These are phyloP conservation scores for Discoglossus pictus DNA, from an alignment of 2,797 vertebrate genomes.

Conservation along the genomic window DNA sequence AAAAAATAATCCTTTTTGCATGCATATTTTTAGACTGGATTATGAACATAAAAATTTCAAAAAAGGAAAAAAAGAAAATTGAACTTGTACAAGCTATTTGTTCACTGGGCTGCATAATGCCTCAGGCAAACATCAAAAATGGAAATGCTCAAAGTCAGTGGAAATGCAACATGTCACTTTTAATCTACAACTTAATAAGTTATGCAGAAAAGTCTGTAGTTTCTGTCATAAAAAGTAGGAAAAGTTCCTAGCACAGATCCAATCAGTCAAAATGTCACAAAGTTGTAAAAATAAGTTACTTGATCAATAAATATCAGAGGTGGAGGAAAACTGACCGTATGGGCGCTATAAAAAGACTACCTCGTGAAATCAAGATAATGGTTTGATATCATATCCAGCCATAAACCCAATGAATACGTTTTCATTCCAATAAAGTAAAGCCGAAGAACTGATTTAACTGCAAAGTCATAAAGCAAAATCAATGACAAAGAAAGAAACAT, in stretches of 20 bases:
- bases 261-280: conserved; percentile 32
- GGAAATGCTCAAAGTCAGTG: conserved; percentile 56
- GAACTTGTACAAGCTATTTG: conserved; percentile 42
- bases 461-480: conserved; percentile 23
- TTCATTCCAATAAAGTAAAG: conserved; percentile 9
- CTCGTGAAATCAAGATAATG: background rate
- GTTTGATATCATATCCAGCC: background rate
- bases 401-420: conserved; percentile 27
- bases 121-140: conserved; percentile 53
- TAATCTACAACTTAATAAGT: conserved; percentile 58
- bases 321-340: background rate
- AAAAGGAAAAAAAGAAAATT: conserved; percentile 36
- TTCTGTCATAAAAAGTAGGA: conserved; percentile 54
- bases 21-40: conserved; percentile 2
- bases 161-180: conserved; percentile 56
- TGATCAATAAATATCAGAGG: conserved; percentile 30
- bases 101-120: conserved; percentile 52
- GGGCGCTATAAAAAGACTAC: background rate
- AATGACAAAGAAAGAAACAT: conserved; percentile 18
- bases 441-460: conserved; percentile 14
- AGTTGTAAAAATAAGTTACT: conserved; percentile 1
- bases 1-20: conserved; percentile 4
- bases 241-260: conserved; percentile 49
- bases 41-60: conserved; percentile 38
- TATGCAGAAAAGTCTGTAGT: conserved; percentile 55